Evolutionary conservation across 2,797 vertebrate genomes (phyloP), one percentile per base, ranked within the genome.

Genomic region (Agapornis canus): DNA sequence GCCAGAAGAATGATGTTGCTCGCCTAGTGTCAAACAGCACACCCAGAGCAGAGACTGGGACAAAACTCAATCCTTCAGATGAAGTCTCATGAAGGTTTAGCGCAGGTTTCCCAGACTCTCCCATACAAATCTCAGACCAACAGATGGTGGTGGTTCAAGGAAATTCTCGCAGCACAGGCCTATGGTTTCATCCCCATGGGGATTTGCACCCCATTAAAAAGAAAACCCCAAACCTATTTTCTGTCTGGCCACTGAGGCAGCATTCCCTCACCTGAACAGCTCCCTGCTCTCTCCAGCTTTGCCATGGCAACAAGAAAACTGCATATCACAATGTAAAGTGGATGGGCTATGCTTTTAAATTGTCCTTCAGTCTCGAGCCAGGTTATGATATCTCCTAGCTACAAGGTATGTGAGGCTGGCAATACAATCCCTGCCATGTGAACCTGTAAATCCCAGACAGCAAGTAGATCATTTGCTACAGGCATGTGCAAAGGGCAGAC

Each of bases 231-330:
- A 61, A 35, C 11, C 40, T 26, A 5, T 35, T 61, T 73, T 39
- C 60, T 75, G 17, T 48, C 68, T 73, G 43, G 59, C 40, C 0
- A 0, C 27, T 2, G 0, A 79, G 73, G 79, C 86, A 82, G 39
- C 2, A 0, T 27, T 92, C 61, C 68, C 80, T 89, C 91, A 84
- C 89, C 87, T 85, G 80, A 78, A 4, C 7, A 1, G 1, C 37
- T 37, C 29, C 13, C n/a, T 26, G 35, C 77, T 90, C 66, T 20
- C 9, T 10, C 56, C 60, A 48, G 22, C 8, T 95, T 95, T 93
- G 85, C 96, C 90, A 94, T 96, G 92, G 95, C 78, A 96, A 95
- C 94, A 37, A 70, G 78, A 60, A 82, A 82, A 45, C 66, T 26
- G 65, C n/a, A 0, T 26, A 17, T 43, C 40, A 8, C 35, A 5